These are phyloP conservation scores for Galeopsomyia nigrocyanea DNA, from an alignment of 2,888 invertebrate species.

Conservation along the genomic window DNA sequence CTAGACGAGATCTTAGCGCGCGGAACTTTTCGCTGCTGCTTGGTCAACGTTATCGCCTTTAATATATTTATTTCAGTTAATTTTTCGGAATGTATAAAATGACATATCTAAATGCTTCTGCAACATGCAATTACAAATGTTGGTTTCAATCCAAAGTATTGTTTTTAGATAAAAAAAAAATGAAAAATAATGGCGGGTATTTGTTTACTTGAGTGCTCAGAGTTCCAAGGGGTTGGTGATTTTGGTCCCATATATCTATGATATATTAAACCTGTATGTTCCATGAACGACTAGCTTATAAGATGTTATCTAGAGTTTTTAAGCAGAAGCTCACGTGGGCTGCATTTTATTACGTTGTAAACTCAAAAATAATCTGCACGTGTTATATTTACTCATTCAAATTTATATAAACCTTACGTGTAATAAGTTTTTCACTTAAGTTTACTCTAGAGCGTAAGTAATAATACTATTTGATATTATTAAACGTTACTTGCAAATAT, in stretches of 20 bases:
- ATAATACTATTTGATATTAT: conserved; percentile 19
- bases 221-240: conserved; percentile 74
- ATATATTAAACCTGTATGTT: conserved; percentile 95
- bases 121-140: no score
- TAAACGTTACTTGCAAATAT: background rate
- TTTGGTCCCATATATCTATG: conserved; percentile 98
- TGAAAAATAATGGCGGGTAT: conserved; percentile 5
- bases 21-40: conserved; percentile 64
- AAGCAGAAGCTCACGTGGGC: conserved; percentile 62
- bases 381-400: conserved; percentile 32
- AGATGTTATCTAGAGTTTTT: conserved; percentile 35
- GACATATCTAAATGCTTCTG: no score
- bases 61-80: conserved; percentile 28
- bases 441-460: no score
- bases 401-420: conserved; percentile 9
- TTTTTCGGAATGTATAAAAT: no score
- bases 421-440: no score
- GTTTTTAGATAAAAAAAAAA: background rate
- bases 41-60: conserved; percentile 50
- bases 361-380: conserved; percentile 13
- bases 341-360: conserved; percentile 39
- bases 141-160: no score
- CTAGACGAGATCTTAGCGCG: conserved; percentile 54
- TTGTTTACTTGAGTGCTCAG: conserved; percentile 47
- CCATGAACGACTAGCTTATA: conserved; percentile 83